Evolutionary conservation across 1,140 invertebrate genomes (phyloP), one percentile per base, ranked within the genome.

Genomic region (Hyles vespertilio): DNA sequence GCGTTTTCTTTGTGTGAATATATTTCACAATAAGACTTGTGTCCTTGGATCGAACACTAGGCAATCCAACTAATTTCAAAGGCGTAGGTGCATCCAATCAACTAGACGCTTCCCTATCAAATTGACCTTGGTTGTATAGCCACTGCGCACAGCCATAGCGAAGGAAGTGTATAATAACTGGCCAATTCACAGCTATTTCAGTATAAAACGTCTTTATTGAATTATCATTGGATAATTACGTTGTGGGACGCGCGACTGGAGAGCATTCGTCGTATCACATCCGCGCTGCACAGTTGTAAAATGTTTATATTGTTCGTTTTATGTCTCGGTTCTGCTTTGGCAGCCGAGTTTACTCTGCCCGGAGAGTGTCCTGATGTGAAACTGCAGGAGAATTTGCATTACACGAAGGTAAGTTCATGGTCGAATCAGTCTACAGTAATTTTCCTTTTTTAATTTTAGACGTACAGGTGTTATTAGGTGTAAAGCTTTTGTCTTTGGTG

Each of bases 151-250:
- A 5, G 10, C 46, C 46, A n/a, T 40, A 40, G 8, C 36, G 8
- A 40, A 40, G 36, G 36, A 40, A 5, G 36, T 5, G 36, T 5
- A 40, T 40, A 40, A 40, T 5, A 40, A 40, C 22, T 22, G 63
- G 32, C 44, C 46, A 47, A 45, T 56, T 54, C 52, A 44, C 52
- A 36, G 22, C 52, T 32, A 54, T 54, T 54, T 54, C 52, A 54
- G 52, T 43, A 44, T 72, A 68, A 69, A 65, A 63, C 65, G 63
- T 60, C 70, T 72, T 72, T 75, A 75, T 50, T 56, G 47, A 56
- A 32, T 62, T 59, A 11, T 77, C 66, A 82, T 81, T 81, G 75
- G 59, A 75, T 84, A 81, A 85, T 81, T 83, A 81, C 67, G 52
- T 69, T 60, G 80, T 83, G 63, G 82, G 80, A 64, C 51, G 73